Evolutionary conservation across 2,113 vertebrate species (phyloP), one percentile per base, ranked within the genome.

Genomic region (Aphelocoma coerulescens): DNA sequence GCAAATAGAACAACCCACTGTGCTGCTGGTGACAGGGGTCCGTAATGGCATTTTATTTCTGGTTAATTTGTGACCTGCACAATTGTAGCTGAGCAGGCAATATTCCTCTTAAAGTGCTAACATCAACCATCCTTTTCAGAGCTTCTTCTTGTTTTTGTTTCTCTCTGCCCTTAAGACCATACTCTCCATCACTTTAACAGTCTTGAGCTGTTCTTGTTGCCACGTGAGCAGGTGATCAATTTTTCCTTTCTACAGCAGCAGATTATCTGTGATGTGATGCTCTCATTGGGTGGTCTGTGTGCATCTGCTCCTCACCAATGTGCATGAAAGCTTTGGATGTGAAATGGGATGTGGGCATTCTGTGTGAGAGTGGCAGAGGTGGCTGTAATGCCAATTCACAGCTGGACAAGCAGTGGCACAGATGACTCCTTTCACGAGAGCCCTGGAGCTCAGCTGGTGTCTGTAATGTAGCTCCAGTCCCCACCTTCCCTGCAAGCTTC

Each of bases 381-480:
- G 30, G 57, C 3, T 41, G 37, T 10, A 1, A 16, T 37, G 14
- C 12, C 49, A 0, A 46, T 7, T 30, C 22, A 10, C 62, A 49
- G 39, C 12, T 26, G 65, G 61, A n/a, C 8, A 8, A 41, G 55
- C 55, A 67, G 35, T 35, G 46, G n/a, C 27, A 54, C 11, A 7
- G 39, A 3, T 2, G 2, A 4, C 4, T 8, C 16, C 44, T 54
- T 24, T 54, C 21, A 3, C 13, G 12, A 13, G 24, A 61, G 8
- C 37, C 14, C 39, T 46, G 52, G 21, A 17, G 59, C 71, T 83
- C 35, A 59, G 37, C 59, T 69, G 59, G 0, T 23, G 20, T 49
- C 76, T 49, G 23, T 22, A 23, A 27, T 0, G 0, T 1, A 30
- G 16, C 62, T 24, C 13, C 44, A 7, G 21, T 33, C 51, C 35